Percentiles rank a stretch among this genome's conserved stretches.
Conservation (phyloP, 2,888 invertebrate genomes). For the Tetragonisca angustula region DNA sequence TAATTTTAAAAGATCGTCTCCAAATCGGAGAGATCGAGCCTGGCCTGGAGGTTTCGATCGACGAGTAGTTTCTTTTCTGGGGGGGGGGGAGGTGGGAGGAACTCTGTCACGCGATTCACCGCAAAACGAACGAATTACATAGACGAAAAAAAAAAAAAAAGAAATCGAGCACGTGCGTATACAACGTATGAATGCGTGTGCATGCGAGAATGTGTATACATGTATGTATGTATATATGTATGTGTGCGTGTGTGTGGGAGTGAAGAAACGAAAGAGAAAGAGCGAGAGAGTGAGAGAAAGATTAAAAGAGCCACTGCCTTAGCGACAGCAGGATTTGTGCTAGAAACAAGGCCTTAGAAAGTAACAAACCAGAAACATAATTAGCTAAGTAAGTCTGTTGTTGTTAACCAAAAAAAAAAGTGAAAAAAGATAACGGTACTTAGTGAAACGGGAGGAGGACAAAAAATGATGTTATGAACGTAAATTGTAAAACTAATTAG, state of each 20-base stretch:
- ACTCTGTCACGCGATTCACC: constrained; percentile 24
- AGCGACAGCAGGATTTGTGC: constrained; percentile 73
- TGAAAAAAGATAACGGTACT: constrained; percentile 54
- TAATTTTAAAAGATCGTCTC: too few relatives aligned
- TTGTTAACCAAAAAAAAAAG: constrained; percentile 72
- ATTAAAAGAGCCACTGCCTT: constrained; percentile 76
- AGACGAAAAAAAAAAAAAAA: neutral
- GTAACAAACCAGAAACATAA: constrained; percentile 80
- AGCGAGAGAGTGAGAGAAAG: constrained; percentile 13
- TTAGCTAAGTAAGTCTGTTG: constrained; percentile 78
- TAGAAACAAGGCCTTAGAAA: constrained; percentile 79
- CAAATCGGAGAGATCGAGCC: too few relatives aligned
- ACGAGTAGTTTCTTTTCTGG: too few relatives aligned
- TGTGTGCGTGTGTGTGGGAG: neutral
- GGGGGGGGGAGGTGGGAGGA: constrained; percentile 1
- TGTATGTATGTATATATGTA: neutral
- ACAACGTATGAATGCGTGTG: constrained; percentile 6
- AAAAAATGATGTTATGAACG: constrained; percentile 56
- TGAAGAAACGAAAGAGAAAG: neutral
- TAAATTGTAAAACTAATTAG: constrained; percentile 69
- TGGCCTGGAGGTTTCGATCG: neutral
- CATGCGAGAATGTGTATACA: neutral
- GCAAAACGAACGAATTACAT: constrained; percentile 8
- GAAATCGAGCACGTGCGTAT: constrained; percentile 5
- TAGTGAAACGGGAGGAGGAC: constrained; percentile 50